phyloP scores from a whole-genome alignment of 2,113 vertebrate genomes.

The Bubalus kerabau region DNA sequence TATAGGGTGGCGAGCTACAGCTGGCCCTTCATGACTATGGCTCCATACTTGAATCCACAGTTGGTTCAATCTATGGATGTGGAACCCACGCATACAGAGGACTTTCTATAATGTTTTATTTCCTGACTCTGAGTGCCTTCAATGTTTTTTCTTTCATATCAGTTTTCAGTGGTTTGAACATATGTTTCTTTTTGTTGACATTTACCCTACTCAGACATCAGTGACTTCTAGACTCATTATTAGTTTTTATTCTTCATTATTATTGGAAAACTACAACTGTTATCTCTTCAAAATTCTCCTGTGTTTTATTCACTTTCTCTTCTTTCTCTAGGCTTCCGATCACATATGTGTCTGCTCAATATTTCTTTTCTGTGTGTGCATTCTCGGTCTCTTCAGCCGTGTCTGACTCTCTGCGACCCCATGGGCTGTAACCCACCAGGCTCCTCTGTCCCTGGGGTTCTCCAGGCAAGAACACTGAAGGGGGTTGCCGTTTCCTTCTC shows the following conservation, averaged over 20 bases:
- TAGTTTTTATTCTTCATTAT: background rate
- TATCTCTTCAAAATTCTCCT: background rate
- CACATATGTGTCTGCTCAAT: background rate
- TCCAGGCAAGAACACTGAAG: background rate
- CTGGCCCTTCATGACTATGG: no score
- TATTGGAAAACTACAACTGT: background rate
- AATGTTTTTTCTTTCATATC: background rate
- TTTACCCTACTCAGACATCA: background rate
- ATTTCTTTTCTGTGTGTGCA: background rate
- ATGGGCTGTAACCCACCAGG: background rate
- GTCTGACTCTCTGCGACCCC: background rate
- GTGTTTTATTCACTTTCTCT: background rate
- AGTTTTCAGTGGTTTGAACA: background rate
- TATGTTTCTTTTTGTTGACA: background rate
- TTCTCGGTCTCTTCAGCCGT: background rate
- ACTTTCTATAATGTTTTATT: background rate
- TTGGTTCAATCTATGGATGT: background rate
- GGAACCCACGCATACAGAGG: background rate
- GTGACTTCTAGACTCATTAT: background rate
- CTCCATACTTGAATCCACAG: background rate
- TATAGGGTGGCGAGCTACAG: rapidly evolving
- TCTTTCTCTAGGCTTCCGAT: background rate
- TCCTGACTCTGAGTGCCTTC: background rate
- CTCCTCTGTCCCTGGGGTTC: background rate
- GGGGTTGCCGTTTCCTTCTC: background rate